These are phyloP conservation scores for Harpegnathos saltator DNA, from an alignment of 1,140 invertebrate genomes.

Conservation along the genomic window DNA sequence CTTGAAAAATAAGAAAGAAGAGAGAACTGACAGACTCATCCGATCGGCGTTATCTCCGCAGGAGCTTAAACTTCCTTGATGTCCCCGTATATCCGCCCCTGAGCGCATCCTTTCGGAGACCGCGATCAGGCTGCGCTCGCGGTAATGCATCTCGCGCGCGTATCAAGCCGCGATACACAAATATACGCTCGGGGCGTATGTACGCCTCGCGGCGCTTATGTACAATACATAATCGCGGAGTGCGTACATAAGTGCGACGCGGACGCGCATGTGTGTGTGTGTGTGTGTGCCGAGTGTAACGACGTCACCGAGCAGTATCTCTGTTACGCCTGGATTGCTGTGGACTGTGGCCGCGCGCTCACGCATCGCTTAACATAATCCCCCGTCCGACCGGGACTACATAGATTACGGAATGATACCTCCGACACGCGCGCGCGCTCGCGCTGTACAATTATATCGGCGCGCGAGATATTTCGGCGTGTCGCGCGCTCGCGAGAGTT, in stretches of 20 bases:
- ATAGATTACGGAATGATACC: conserved; percentile 81
- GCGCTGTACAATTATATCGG: conserved; percentile 70
- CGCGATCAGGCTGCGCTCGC: conserved; percentile 5
- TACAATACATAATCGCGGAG: conserved; percentile 40
- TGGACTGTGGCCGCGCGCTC: conserved; percentile 82
- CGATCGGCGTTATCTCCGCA: not conserved
- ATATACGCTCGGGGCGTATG: conserved; percentile 26
- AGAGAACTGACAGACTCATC: too few species aligned
- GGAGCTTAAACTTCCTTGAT: not conserved
- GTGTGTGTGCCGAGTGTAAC: conserved; percentile 74
- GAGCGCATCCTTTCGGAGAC: not conserved
- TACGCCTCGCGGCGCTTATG: not conserved
- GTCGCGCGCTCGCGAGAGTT: conserved; percentile 16
- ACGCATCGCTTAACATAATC: conserved; percentile 85
- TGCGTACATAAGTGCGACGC: conserved; percentile 39
- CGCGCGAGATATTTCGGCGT: conserved; percentile 64
- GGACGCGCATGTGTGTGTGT: conserved; percentile 44
- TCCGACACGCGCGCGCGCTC: conserved; percentile 54
- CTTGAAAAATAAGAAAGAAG: too few species aligned
- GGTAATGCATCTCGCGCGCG: conserved; percentile 25
- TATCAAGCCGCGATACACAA: conserved; percentile 32
- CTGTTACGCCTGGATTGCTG: conserved; percentile 82
- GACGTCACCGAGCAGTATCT: conserved; percentile 83
- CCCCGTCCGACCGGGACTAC: conserved; percentile 74
- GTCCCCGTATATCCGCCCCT: not conserved